Conservation (phyloP, 64 coral and sea anemone species). For the Stylophora pistillata region DNA sequence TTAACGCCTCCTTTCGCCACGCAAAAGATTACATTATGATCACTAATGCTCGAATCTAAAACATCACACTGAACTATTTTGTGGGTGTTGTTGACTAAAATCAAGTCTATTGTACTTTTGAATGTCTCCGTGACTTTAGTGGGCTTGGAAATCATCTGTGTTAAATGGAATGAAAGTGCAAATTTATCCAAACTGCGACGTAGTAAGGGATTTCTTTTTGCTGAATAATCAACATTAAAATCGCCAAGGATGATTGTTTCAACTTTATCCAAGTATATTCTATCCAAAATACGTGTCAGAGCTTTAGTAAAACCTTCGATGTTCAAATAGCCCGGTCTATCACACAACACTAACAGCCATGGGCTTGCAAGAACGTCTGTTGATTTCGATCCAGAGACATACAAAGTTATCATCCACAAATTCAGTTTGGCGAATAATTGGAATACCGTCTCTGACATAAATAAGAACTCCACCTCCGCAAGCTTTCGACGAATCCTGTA, state of each 20-base stretch:
- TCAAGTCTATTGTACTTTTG: conserved; percentile 50
- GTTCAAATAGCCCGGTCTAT: conserved; percentile 29
- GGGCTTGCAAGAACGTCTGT: conserved; percentile 23
- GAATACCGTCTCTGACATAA: conserved; percentile 43
- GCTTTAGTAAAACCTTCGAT: conserved; percentile 37
- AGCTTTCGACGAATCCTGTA: conserved; percentile 1
- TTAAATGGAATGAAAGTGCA: conserved; percentile 29
- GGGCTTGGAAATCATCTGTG: conserved; percentile 58
- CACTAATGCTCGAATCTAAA: conserved; percentile 35
- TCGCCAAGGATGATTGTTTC: conserved; percentile 46
- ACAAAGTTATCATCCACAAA: conserved; percentile 31
- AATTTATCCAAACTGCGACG: conserved; percentile 23
- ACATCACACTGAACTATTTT: conserved; percentile 42
- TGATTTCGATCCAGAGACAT: conserved; percentile 35
- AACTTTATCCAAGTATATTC: neutral
- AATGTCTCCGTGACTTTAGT: conserved; percentile 59
- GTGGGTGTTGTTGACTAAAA: conserved; percentile 22
- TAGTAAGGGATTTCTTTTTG: conserved; percentile 44
- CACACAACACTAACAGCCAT: conserved; percentile 18
- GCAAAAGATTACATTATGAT: conserved; percentile 4
- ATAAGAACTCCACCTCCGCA: conserved; percentile 32
- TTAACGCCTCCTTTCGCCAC: conserved; percentile 44
- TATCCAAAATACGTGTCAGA: conserved; percentile 5
- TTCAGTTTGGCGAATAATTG: conserved; percentile 11
- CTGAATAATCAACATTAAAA: conserved; percentile 42